A percentile compares a stretch with the other conserved stretches of the same genome.
phyloP scores from a whole-genome alignment of 2,113 vertebrate genomes.

The Muntiacus muntjak region DNA sequence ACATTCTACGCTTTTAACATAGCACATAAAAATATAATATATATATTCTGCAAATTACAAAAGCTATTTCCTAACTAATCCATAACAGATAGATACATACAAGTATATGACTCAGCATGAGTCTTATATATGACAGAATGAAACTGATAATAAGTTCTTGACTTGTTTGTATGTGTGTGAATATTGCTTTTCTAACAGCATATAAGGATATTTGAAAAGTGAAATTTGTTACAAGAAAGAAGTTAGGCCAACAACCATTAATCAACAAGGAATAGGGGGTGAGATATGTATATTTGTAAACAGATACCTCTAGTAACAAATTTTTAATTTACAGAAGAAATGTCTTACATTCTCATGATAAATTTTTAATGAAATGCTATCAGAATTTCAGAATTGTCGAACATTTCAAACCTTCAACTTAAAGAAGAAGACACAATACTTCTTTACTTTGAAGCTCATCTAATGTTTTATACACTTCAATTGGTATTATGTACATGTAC shows the following conservation, averaged over 20 bases:
- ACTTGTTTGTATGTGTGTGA: neutral
- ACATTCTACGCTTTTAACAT: neutral
- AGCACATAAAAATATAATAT: neutral
- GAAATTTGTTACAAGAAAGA: neutral
- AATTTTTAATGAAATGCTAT: neutral
- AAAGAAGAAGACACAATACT: neutral
- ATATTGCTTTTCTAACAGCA: neutral
- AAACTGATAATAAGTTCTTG: neutral
- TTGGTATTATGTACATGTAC: neutral
- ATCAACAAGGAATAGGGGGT: neutral
- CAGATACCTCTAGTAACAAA: neutral
- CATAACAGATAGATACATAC: neutral
- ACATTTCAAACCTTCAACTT: neutral
- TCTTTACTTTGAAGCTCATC: neutral
- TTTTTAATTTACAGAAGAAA: neutral
- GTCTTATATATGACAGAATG: neutral
- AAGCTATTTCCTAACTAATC: neutral
- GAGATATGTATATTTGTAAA: neutral
- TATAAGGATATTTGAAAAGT: neutral
- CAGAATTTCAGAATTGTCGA: neutral
- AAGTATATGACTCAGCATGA: neutral
- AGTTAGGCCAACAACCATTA: neutral
- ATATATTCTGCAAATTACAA: neutral
- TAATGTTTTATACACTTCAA: neutral
- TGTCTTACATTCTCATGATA: neutral